Conservation (phyloP, 2,797 vertebrate genomes). For the Myotis planiceps region DNA sequence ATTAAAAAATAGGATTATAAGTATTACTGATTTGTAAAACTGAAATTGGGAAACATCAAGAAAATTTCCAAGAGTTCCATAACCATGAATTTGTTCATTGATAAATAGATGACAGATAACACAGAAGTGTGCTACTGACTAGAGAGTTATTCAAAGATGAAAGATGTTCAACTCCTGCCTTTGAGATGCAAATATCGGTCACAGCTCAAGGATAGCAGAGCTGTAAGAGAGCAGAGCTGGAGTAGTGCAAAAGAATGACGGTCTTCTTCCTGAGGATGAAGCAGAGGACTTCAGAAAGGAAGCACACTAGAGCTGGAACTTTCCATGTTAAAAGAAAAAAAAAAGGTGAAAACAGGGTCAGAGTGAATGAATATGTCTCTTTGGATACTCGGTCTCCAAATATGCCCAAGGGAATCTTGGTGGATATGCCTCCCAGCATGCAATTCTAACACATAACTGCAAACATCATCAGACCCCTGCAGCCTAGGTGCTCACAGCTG, state of each 20-base stretch:
- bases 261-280: neutral
- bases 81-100: neutral
- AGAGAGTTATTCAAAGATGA: conserved; percentile 7
- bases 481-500: neutral
- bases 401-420: neutral
- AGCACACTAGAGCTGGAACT: neutral
- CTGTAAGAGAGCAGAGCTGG: neutral
- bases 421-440: neutral
- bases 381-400: neutral
- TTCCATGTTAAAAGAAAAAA: neutral
- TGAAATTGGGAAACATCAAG: neutral
- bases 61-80: neutral
- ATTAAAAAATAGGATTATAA: neutral
- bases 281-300: neutral
- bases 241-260: neutral
- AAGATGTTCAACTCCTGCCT: neutral
- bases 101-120: neutral
- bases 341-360: neutral
- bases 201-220: neutral
- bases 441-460: neutral
- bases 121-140: neutral
- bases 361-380: neutral
- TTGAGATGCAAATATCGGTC: neutral
- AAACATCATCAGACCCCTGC: accelerated
- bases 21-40: neutral